Conservation (phyloP, 2,797 vertebrate species). For the Gallinago stenura region DNA sequence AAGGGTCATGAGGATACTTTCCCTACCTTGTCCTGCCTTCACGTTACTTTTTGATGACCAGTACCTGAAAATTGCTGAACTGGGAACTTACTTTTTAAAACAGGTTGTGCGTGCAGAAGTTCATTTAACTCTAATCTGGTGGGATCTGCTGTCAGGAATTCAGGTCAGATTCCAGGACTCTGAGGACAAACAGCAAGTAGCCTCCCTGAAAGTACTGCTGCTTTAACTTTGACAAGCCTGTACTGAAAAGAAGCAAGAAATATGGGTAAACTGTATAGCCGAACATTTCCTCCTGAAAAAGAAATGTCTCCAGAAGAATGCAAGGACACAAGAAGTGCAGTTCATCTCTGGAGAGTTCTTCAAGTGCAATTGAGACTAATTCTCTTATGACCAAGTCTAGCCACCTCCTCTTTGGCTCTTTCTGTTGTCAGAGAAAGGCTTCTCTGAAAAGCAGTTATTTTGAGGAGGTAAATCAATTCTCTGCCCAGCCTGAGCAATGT, state of each 20-base stretch:
- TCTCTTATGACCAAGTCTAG: not conserved
- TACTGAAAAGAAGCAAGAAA: not conserved
- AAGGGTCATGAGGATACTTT: not conserved
- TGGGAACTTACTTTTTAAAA: not conserved
- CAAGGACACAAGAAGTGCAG: not conserved
- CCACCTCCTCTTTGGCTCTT: fast-evolving
- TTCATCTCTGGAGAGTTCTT: not conserved
- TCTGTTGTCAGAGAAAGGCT: not conserved
- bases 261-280: not conserved
- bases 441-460: not conserved
- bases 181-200: not conserved
- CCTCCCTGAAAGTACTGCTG: not conserved
- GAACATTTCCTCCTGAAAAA: not conserved
- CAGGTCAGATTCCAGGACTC: not conserved
- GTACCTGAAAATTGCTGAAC: not conserved
- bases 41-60: not conserved
- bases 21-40: not conserved
- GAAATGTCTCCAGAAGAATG: not conserved
- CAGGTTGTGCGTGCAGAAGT: not conserved
- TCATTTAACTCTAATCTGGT: not conserved
- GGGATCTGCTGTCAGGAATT: not conserved
- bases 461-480: not conserved
- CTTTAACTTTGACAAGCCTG: not conserved
- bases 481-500: not conserved
- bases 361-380: not conserved